Evolutionary conservation across 2,113 vertebrate genomes (phyloP).

Genomic region (Echinops telfairi): DNA sequence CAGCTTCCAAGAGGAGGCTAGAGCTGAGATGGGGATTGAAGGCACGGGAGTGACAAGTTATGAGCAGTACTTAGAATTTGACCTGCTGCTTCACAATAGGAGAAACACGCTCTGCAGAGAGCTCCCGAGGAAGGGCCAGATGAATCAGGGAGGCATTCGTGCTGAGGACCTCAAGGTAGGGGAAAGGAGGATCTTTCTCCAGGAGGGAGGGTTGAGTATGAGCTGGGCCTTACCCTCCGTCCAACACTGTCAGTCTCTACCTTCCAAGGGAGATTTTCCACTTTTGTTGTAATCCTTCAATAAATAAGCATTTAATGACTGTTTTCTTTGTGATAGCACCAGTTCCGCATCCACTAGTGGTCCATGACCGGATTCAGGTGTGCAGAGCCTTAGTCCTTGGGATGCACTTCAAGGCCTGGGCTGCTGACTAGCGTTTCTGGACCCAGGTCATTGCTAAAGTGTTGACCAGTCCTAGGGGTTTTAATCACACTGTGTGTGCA

Average conservation of each 20-base stretch:
- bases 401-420: neutral
- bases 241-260: neutral
- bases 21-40: neutral
- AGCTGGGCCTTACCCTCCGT: neutral
- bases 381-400: neutral
- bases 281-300: constrained; percentile 7
- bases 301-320: neutral
- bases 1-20: neutral
- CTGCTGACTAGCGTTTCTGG: neutral
- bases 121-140: neutral
- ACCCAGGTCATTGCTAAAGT: neutral
- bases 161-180: neutral
- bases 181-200: neutral
- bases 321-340: neutral
- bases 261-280: neutral
- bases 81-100: neutral
- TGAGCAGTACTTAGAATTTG: neutral
- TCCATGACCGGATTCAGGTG: neutral
- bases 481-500: neutral
- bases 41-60: neutral
- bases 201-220: neutral
- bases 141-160: no score
- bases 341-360: neutral
- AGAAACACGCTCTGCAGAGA: neutral
- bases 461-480: neutral